Base-by-base conservation (phyloP, 2,888 invertebrate species). In the Apotomis betuletana region DNA sequence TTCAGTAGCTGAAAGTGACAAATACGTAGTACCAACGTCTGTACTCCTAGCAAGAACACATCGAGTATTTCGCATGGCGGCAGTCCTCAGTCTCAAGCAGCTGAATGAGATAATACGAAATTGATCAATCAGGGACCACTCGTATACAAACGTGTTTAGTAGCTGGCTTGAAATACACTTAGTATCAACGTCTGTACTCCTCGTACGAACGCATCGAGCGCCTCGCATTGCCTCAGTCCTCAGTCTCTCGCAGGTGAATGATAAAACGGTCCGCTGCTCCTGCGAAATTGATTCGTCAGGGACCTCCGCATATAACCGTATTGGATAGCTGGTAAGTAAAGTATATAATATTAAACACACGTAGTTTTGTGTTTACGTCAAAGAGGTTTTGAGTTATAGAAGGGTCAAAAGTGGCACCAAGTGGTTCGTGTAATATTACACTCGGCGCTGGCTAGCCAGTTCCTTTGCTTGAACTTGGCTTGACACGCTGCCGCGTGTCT, bases 231-330 rank as follows among this genome's bases (percentile, higher is more conserved):
- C 71, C 38, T n/a, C 38, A 15, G 55, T 46, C 52, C 52, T 46
- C 54, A 49, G 67, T 71, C 67, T 27, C 27, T 27, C 27, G 71
- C 71, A 74, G 71, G 71, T 64, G 74, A 69, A 74, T 72, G 70
- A 74, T 75, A 74, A 70, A 74, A 64, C 75, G 77, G 65, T 74
- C 68, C 73, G 73, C 49, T 71, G 76, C 69, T 69, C 67, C 73
- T 73, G 69, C 69, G 73, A 76, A 75, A 74, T 76, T 77, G 77
- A 76, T 77, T 73, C 74, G 73, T 64, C 71, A 62, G 49, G 64
- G 73, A 72, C 67, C n/a, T 62, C 58, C 54, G 52, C 12, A 38
- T 52, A 49, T 51, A 52, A 52, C 52, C n/a, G 13, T 52, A 38
- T 49, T 27, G 8, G 51, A 8, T 36, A 36, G 62, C n/a, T 10